Evolutionary conservation across 2,797 vertebrate genomes (phyloP), one percentile per base, ranked within the genome.

Genomic region (Acestrorhynchus altus): DNA sequence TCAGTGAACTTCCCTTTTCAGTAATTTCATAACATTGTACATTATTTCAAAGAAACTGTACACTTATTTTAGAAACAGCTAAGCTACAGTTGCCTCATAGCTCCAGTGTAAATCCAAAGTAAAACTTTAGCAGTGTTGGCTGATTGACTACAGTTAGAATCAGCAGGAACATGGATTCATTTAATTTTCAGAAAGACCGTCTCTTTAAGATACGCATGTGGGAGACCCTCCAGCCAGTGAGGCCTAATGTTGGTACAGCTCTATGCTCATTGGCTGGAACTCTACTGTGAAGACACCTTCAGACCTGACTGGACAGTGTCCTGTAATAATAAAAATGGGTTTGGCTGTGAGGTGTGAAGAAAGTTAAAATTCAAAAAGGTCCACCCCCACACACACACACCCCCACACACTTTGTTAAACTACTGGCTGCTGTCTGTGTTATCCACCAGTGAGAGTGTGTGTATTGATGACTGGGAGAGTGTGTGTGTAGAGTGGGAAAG

Each of bases 391-490:
- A 63, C 47, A 69, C n/a, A 63, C 65, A 51, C n/a, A 35, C 35
- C 67, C 61, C 51, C 69, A 47, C 52, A 56, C n/a, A 64, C 49
- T n/a, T 15, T 9, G 28, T 63, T 35, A 31, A 61, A 16, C n/a
- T 18, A 99, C 88, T 97, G 97, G 90, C 94, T 95, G 90, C 94
- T 91, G 91, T 98, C 95, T 47, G 94, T 87, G 79, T 97, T 96
- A 88, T 98, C 96, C 87, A 98, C 89, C 91, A 98, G 90, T 78
- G 96, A 94, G 82, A 96, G 94, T 92, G 94, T 94, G 83, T 96
- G 96, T 88, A 96, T 86, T 49, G 96, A 93, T 35, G 88, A 86
- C 71, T 84, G 91, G 86, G 96, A 91, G 72, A 92, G 92, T 91
- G 93, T 93, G 86, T 94, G 94, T 89, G 93, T 83, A 71, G 94